phyloP scores from a whole-genome alignment of 1,140 invertebrate genomes.

The Amphibalanus amphitrite region DNA sequence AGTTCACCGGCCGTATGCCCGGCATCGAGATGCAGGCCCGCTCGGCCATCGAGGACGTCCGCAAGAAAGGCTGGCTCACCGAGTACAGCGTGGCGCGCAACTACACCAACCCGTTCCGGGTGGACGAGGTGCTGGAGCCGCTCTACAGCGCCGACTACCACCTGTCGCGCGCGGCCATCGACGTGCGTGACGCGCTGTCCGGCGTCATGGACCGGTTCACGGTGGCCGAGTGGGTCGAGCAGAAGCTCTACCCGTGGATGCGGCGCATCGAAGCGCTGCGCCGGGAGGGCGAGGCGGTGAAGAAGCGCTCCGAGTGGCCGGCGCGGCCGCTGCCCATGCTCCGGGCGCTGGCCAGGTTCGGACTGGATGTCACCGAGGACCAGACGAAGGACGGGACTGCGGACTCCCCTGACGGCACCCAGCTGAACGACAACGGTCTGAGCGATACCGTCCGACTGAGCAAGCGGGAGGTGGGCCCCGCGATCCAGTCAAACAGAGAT shows the following conservation, averaged over 20 bases:
- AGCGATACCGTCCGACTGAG: background rate
- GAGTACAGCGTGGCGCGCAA: conserved; percentile 59
- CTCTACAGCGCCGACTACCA: conserved; percentile 33
- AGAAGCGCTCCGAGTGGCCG: conserved; percentile 35
- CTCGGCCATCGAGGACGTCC: conserved; percentile 19
- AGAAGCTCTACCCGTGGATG: conserved; percentile 32
- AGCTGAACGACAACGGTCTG: background rate
- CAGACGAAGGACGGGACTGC: background rate
- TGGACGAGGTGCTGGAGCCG: conserved; percentile 47
- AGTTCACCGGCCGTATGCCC: conserved; percentile 35
- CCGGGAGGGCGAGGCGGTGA: conserved; percentile 32
- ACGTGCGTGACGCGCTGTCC: conserved; percentile 41
- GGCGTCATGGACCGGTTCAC: conserved; percentile 55
- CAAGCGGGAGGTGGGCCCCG: too few relatives aligned
- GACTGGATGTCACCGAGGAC: conserved; percentile 7
- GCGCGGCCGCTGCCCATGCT: conserved; percentile 32
- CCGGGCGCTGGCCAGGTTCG: conserved; percentile 16
- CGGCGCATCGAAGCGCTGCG: conserved; percentile 32
- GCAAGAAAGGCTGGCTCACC: conserved; percentile 47
- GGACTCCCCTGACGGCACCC: background rate
- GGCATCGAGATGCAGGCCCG: conserved; percentile 26
- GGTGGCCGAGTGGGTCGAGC: conserved; percentile 55
- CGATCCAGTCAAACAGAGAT: background rate
- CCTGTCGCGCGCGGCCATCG: conserved; percentile 33
- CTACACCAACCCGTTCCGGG: conserved; percentile 49